These are phyloP conservation scores for Dynastes maya DNA, from an alignment of 2,888 invertebrate genomes.

Conservation along the genomic window DNA sequence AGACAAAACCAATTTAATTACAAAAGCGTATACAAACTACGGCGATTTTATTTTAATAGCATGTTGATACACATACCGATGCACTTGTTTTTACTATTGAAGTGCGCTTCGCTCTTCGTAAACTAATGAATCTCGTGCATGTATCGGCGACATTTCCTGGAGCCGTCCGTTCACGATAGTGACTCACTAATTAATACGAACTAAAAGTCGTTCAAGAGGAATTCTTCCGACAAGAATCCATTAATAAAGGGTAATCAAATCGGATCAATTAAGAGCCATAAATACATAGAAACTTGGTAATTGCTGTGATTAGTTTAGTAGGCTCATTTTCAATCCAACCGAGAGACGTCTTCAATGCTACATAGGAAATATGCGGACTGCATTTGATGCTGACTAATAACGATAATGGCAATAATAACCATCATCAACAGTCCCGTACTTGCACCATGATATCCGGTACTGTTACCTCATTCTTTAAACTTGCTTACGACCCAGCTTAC, in stretches of 20 bases:
- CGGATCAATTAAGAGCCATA: not conserved
- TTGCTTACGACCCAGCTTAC: slow-evolving; percentile 17
- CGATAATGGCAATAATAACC: slow-evolving; percentile 30
- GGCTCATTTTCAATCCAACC: not conserved
- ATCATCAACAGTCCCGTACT: slow-evolving; percentile 30
- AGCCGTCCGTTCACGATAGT: not conserved
- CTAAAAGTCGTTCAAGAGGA: slow-evolving; percentile 18
- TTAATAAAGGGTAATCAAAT: slow-evolving; percentile 20
- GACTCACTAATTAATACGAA: slow-evolving; percentile 30
- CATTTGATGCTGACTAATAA: slow-evolving; percentile 27
- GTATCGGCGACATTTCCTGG: slow-evolving; percentile 16
- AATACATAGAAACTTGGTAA: slow-evolving; percentile 1
- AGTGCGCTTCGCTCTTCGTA: not conserved
- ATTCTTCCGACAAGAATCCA: slow-evolving; percentile 30
- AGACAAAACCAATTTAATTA: no score
- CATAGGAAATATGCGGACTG: not conserved
- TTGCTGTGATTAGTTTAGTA: slow-evolving; percentile 20
- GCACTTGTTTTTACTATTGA: no score
- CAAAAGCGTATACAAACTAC: no score
- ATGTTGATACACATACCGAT: no score
- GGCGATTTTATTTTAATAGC: no score
- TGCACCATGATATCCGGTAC: slow-evolving; percentile 32
- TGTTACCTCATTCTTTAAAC: slow-evolving; percentile 35
- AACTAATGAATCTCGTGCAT: slow-evolving; percentile 4
- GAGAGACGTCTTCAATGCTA: not conserved